Percentiles rank a stretch among this genome's conserved stretches.
phyloP scores from a whole-genome alignment of 2,113 vertebrate genomes.

The Saccopteryx bilineata region DNA sequence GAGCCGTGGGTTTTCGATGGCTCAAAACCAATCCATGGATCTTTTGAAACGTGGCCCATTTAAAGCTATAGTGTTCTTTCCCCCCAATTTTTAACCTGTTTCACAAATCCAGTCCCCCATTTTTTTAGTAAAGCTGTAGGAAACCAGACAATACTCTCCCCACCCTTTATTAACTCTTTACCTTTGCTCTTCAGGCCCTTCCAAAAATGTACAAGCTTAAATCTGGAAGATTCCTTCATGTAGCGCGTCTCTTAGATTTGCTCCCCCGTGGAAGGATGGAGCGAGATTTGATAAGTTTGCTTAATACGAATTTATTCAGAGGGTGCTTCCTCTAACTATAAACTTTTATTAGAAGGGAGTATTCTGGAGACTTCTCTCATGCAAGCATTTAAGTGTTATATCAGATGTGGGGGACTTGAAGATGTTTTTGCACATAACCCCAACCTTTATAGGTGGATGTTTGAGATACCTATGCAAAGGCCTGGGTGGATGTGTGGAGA shows the following conservation, averaged over 20 bases:
- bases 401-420: neutral
- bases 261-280: neutral
- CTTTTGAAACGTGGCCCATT: conserved; percentile 51
- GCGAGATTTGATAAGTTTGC: conserved; percentile 21
- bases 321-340: neutral
- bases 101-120: neutral
- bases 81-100: conserved; percentile 17
- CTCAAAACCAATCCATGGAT: neutral
- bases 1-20: neutral
- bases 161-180: conserved; percentile 41
- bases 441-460: conserved; percentile 36
- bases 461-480: neutral
- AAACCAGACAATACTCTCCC: neutral
- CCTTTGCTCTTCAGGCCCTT: neutral
- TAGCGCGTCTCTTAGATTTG: neutral
- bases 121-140: neutral
- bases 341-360: conserved; percentile 56
- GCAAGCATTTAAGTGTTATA: neutral
- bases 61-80: neutral
- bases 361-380: conserved; percentile 62
- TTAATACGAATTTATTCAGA: conserved; percentile 58
- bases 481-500: neutral
- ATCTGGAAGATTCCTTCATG: conserved; percentile 63
- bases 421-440: conserved; percentile 15
- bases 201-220: conserved; percentile 51